These are phyloP conservation scores for Actias luna DNA, from an alignment of 2,888 invertebrate species.

Conservation along the genomic window DNA sequence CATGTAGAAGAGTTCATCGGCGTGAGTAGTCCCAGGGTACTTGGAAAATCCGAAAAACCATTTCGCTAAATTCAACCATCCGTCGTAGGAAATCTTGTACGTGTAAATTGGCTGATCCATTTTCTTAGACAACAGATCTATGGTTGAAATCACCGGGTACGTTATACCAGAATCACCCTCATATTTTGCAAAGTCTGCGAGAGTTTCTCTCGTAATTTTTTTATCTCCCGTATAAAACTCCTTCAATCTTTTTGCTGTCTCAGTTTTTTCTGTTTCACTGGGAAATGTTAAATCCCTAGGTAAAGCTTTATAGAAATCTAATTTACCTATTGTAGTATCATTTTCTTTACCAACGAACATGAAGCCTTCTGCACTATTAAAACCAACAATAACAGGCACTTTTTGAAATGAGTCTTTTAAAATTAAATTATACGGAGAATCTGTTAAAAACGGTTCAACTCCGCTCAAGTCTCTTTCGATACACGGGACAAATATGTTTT, in stretches of 20 bases:
- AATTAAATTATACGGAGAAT: slow-evolving; percentile 60
- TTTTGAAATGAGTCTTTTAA: slow-evolving; percentile 49
- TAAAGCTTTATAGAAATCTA: slow-evolving; percentile 54
- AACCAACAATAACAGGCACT: slow-evolving; percentile 66
- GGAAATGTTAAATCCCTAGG: slow-evolving; percentile 61
- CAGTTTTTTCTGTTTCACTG: slow-evolving; percentile 39
- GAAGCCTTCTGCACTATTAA: slow-evolving; percentile 65
- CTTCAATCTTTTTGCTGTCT: slow-evolving; percentile 47
- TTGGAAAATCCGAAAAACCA: slow-evolving; percentile 43
- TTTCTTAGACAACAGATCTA: slow-evolving; percentile 48
- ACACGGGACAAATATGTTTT: slow-evolving; percentile 71
- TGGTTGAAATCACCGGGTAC: slow-evolving; percentile 55
- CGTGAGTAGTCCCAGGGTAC: slow-evolving; percentile 67
- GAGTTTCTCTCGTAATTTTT: slow-evolving; percentile 52
- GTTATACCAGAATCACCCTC: slow-evolving; percentile 64
- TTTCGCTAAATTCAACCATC: slow-evolving; percentile 65
- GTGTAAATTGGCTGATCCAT: slow-evolving; percentile 48
- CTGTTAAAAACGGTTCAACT: slow-evolving; percentile 51
- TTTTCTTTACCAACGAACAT: slow-evolving; percentile 72
- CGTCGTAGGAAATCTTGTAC: slow-evolving; percentile 62
- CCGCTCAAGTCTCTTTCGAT: slow-evolving; percentile 50
- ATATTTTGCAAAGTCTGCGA: slow-evolving; percentile 56
- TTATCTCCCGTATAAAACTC: slow-evolving; percentile 68
- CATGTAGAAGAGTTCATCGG: slow-evolving; percentile 72
- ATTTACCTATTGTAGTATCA: slow-evolving; percentile 51